Conservation (phyloP, 2,113 vertebrate species). For the Oryzias woworae region DNA sequence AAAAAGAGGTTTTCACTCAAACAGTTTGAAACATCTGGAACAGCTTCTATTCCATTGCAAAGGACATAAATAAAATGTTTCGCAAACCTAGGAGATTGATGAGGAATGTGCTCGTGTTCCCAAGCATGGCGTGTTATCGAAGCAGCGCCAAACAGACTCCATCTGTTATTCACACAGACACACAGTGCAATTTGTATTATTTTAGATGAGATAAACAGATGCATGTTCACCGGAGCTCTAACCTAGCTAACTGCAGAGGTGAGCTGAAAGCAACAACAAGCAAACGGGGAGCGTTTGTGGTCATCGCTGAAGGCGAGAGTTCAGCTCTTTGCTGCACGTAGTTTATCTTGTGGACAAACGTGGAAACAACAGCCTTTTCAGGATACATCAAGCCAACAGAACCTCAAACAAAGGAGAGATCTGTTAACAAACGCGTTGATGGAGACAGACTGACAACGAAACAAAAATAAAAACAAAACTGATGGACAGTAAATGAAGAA, state of each 20-base stretch:
- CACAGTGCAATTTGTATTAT: slow-evolving; percentile 12
- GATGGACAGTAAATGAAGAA: slow-evolving; percentile 42
- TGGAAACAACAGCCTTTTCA: slow-evolving; percentile 33
- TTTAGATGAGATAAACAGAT: slow-evolving; percentile 54
- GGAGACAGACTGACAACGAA: slow-evolving; percentile 12
- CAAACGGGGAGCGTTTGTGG: slow-evolving; percentile 39
- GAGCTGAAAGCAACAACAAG: slow-evolving; percentile 61
- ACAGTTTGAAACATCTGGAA: slow-evolving; percentile 13
- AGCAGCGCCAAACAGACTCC: slow-evolving; percentile 21
- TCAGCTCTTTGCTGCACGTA: slow-evolving; percentile 57
- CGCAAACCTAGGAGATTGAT: slow-evolving; percentile 45
- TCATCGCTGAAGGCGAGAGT: slow-evolving; percentile 56
- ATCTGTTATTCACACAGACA: slow-evolving; percentile 43
- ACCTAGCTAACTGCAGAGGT: slow-evolving; percentile 53
- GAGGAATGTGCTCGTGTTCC: slow-evolving; percentile 13
- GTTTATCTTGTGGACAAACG: slow-evolving; percentile 57
- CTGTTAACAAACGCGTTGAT: slow-evolving; percentile 24
- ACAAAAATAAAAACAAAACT: slow-evolving; percentile 27
- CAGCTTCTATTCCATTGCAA: background rate
- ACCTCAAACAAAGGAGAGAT: background rate
- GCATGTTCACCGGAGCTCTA: slow-evolving; percentile 41
- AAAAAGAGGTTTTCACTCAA: slow-evolving; percentile 14
- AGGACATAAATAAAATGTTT: slow-evolving; percentile 37
- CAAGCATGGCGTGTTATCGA: slow-evolving; percentile 20
- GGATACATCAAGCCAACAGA: slow-evolving; percentile 5